A percentile compares a stretch with the other conserved stretches of the same genome.
Evolutionary conservation across 2,113 vertebrate species (phyloP).

Genomic region (Symphodus melops): DNA sequence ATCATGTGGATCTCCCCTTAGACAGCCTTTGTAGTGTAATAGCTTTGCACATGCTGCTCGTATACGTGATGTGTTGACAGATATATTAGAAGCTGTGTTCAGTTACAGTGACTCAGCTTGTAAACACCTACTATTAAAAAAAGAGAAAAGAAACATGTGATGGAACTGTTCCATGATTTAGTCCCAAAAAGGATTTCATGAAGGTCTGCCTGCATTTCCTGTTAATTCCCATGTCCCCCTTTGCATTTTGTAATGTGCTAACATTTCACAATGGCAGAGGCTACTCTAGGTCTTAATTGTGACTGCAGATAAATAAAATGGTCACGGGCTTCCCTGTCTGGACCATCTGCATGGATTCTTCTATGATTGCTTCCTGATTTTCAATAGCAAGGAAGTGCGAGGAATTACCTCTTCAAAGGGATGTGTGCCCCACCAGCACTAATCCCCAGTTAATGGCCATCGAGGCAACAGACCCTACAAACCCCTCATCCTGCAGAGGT

Average conservation of each 20-base stretch:
- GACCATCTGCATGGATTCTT: constrained; percentile 64
- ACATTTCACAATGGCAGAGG: constrained; percentile 39
- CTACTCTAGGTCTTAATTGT: constrained; percentile 56
- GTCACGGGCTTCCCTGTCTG: constrained; percentile 47
- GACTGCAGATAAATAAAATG: constrained; percentile 28
- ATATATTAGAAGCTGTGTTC: constrained; percentile 46
- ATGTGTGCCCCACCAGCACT: constrained; percentile 78
- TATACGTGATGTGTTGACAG: constrained; percentile 57
- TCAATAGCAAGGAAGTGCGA: constrained; percentile 73
- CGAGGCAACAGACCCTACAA: constrained; percentile 73
- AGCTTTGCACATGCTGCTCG: constrained; percentile 12
- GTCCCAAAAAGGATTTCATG: constrained; percentile 19
- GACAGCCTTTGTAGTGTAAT: constrained; percentile 43
- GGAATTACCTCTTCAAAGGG: constrained; percentile 76
- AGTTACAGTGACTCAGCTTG: constrained; percentile 45
- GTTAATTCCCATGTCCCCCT: constrained; percentile 37
- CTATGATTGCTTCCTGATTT: constrained; percentile 78
- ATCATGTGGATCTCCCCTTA: constrained; percentile 38
- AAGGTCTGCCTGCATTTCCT: not conserved
- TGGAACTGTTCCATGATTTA: constrained; percentile 20
- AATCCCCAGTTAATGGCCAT: constrained; percentile 81
- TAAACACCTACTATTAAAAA: constrained; percentile 54
- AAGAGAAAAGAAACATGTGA: constrained; percentile 38
- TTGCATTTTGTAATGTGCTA: constrained; percentile 46
- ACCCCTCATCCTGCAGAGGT: constrained; percentile 66